Evolutionary conservation across 2,797 vertebrate genomes (phyloP).

Genomic region (Leucoraja ocellata): DNA sequence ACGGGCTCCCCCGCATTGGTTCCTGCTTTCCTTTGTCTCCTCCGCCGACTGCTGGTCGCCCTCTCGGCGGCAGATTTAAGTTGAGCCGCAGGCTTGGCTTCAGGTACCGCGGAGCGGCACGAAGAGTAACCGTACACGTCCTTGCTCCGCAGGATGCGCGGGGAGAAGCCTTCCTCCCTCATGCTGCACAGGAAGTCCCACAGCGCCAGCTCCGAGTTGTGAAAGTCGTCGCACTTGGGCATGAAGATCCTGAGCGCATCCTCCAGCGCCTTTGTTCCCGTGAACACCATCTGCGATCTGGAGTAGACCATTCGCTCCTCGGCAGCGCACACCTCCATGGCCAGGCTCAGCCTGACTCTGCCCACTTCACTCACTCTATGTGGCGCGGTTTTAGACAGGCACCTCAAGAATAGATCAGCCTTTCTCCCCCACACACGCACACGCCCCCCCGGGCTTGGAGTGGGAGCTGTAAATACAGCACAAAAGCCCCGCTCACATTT

Average conservation of each 20-base stretch:
- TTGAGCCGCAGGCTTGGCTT: conserved; percentile 37
- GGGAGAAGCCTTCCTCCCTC: conserved; percentile 63
- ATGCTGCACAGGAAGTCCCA: conserved; percentile 70
- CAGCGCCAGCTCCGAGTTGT: conserved; percentile 67
- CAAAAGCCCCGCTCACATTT: background rate
- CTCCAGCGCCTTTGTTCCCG: conserved; percentile 59
- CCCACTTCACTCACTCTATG: background rate
- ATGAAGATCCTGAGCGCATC: conserved; percentile 67
- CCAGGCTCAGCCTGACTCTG: background rate
- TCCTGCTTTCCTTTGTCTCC: conserved; percentile 10
- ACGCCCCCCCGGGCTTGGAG: background rate
- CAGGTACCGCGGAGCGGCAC: conserved; percentile 61
- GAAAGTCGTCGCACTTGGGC: conserved; percentile 65
- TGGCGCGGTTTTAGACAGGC: background rate
- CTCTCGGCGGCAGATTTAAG: background rate
- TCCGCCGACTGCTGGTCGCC: background rate
- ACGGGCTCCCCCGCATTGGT: conserved; percentile 20
- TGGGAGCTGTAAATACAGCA: background rate
- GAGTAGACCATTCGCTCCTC: conserved; percentile 66
- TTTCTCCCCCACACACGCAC: background rate
- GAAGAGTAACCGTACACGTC: conserved; percentile 68
- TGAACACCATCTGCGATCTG: conserved; percentile 59
- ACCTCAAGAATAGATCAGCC: background rate
- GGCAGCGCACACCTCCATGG: conserved; percentile 11
- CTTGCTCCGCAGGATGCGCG: conserved; percentile 65